Evolutionary conservation across 1,140 invertebrate species (phyloP), one percentile per base, ranked within the genome.

Genomic region (Achroia grisella): DNA sequence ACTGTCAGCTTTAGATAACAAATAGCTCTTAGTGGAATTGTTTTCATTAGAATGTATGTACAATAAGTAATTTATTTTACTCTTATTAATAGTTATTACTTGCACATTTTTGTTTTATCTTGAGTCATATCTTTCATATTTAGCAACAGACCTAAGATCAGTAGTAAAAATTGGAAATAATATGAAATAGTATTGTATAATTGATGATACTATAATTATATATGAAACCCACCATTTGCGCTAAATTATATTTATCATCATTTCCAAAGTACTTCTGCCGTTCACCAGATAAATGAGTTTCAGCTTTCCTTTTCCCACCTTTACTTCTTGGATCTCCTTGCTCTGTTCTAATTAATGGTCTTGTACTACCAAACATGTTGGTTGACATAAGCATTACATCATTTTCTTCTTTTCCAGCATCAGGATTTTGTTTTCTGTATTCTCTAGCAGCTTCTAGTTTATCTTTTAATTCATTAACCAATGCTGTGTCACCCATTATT

Each of bases 221-320:
- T 11, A 41, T 30, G 8, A 29, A 47, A 64, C 77, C 87, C 88
- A 95, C 94, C 93, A 98, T 93, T 72, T 95, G 88, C 75, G 94
- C 89, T 9, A 98, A 89, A 32, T 93, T 91, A 84, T 94, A 93
- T 77, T 93, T 93, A 70, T 97, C 95, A 88, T 98, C 96, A 87
- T 98, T 95, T 30, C 92, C 90, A 88, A 96, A 98, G 84, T 97
- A 97, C 44, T 92, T 89, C 10, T 91, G 86, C 58, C 95, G 88
- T 68, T 95, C 87, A 1, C 93, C 92, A 48, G 85, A 86, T 36
- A 88, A 76, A 69, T 97, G 93, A 8, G 95, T 97, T 48, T 91
- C 89, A 28, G 90, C 87, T 85, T 91, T 89, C 39, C 88, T 86
- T 75, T 88, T 88, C 44, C 71, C 64, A 36, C 81, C 72, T 73